These are phyloP conservation scores for Eufriesea mexicana DNA, from an alignment of 1,140 invertebrate genomes.

Conservation along the genomic window DNA sequence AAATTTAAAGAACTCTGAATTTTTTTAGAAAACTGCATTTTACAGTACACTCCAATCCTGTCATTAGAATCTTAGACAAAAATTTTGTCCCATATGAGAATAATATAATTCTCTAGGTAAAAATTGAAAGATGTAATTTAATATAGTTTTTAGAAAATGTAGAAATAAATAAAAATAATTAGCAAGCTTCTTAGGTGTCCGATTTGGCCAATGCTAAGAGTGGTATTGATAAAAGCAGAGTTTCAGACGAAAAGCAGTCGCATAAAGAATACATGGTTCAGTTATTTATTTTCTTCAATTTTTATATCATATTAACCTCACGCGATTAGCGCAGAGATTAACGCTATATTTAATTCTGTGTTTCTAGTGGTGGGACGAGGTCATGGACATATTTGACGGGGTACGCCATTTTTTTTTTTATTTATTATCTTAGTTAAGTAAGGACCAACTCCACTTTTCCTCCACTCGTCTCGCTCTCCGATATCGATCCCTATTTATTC, in stretches of 20 bases:
- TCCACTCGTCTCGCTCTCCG: not conserved
- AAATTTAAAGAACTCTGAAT: too few species aligned
- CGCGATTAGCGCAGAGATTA: constrained; percentile 75
- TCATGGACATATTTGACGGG: constrained; percentile 96
- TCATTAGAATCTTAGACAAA: too few species aligned
- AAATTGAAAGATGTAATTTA: too few species aligned
- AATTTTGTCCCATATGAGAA: too few species aligned
- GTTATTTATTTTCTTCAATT: constrained; percentile 42
- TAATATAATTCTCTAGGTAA: too few species aligned
- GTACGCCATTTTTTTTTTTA: constrained; percentile 87
- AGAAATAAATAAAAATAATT: too few species aligned
- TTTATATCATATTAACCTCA: constrained; percentile 53
- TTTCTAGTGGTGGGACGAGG: constrained; percentile 96
- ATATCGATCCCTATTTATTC: not conserved
- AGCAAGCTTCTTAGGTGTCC: too few species aligned
- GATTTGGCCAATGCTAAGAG: too few species aligned
- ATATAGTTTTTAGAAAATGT: too few species aligned
- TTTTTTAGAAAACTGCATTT: too few species aligned
- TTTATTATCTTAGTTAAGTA: constrained; percentile 63
- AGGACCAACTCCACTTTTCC: constrained; percentile 36
- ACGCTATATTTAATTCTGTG: constrained; percentile 84
- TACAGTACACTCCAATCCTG: too few species aligned
- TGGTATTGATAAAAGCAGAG: too few species aligned
- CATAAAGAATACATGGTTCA: constrained; percentile 11
- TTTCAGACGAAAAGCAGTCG: constrained; percentile 45